Evolutionary conservation across 2,113 vertebrate genomes (phyloP).

Genomic region (Pardalotus punctatus): DNA sequence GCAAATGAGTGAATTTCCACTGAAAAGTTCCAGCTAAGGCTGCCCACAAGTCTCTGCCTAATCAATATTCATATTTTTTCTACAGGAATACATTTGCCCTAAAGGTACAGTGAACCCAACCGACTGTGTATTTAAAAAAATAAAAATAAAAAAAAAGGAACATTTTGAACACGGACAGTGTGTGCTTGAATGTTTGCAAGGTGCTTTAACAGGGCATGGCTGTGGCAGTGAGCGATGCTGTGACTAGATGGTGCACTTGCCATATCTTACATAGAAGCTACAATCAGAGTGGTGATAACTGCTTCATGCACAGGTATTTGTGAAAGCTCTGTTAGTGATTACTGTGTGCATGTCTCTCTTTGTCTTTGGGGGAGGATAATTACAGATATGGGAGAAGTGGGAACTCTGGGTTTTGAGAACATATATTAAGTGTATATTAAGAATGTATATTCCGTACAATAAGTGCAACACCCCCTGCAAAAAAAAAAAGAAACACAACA

Average conservation of each 20-base stretch:
- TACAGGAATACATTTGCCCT: neutral
- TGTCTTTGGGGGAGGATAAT: neutral
- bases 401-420: neutral
- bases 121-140: neutral
- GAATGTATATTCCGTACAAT: neutral
- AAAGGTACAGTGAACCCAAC: neutral
- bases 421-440: neutral
- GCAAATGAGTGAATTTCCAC: neutral
- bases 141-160: neutral
- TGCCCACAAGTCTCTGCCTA: neutral
- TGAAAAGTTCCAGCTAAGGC: slow-evolving; percentile 21
- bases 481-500: neutral
- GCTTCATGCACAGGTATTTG: neutral
- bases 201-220: neutral
- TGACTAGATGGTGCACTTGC: slow-evolving; percentile 57
- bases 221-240: neutral
- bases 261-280: neutral
- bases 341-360: neutral
- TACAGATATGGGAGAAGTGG: neutral
- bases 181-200: neutral
- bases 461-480: neutral
- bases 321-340: neutral
- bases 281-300: neutral
- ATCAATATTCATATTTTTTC: neutral
- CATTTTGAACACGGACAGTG: neutral